Evolutionary conservation across 2,113 vertebrate genomes (phyloP).

Genomic region (Cnemophilus loriae): DNA sequence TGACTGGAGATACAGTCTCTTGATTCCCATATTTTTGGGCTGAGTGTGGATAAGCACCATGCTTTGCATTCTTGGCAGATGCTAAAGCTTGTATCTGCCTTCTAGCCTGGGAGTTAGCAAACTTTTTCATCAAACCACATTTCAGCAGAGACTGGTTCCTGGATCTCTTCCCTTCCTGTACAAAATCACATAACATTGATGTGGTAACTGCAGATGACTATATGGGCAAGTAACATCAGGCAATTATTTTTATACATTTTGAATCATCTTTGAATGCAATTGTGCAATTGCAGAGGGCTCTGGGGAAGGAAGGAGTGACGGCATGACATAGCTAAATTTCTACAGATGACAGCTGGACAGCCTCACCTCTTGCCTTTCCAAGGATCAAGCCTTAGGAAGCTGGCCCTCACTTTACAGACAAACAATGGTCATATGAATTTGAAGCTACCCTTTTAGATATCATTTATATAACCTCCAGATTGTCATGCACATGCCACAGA

Average conservation of each 20-base stretch:
- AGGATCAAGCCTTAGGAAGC: background rate
- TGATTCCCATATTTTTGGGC: constrained; percentile 7
- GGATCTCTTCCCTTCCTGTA: constrained; percentile 62
- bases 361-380: background rate
- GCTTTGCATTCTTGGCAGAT: constrained; percentile 64
- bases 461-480: background rate
- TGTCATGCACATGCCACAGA: background rate
- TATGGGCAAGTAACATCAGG: constrained; percentile 51
- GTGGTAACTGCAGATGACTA: constrained; percentile 59
- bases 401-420: background rate
- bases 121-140: constrained; percentile 62
- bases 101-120: constrained; percentile 64
- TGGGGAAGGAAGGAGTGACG: background rate
- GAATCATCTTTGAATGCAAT: constrained; percentile 37
- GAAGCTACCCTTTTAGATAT: background rate
- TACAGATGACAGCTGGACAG: background rate
- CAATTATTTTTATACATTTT: constrained; percentile 55
- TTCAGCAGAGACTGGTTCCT: constrained; percentile 50
- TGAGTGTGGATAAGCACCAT: constrained; percentile 18
- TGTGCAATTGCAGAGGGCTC: background rate
- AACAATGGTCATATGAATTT: background rate
- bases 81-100: constrained; percentile 56
- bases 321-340: constrained; percentile 3
- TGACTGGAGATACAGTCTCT: constrained; percentile 24
- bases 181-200: constrained; percentile 58